Percentiles rank a stretch among this genome's conserved stretches.
phyloP scores from a whole-genome alignment of 1,140 invertebrate species.

The Drosophila ambigua region DNA sequence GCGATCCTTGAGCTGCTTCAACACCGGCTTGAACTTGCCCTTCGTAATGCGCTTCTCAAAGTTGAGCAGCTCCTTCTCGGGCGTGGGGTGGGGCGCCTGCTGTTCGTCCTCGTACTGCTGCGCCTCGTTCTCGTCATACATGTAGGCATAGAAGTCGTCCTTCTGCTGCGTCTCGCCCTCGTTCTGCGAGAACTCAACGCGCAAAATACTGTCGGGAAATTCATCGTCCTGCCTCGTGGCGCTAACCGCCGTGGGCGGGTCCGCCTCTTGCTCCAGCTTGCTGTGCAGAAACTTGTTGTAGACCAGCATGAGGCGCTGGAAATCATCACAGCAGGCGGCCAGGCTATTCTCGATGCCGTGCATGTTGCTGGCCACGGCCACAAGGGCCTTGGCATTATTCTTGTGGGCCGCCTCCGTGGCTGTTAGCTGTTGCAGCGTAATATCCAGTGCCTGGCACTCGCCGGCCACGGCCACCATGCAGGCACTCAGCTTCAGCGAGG shows the following conservation, averaged over 20 bases:
- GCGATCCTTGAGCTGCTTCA: constrained; percentile 77
- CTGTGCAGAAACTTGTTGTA: constrained; percentile 82
- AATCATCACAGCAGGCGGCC: constrained; percentile 78
- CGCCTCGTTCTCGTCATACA: constrained; percentile 78
- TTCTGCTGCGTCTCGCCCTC: constrained; percentile 57
- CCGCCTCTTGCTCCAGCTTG: constrained; percentile 55
- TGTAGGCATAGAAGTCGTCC: constrained; percentile 82
- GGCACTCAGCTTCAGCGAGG: constrained; percentile 77
- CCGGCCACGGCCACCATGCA: constrained; percentile 81
- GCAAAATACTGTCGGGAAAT: constrained; percentile 73
- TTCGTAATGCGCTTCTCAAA: constrained; percentile 80
- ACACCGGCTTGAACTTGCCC: constrained; percentile 74
- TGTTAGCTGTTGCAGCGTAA: constrained; percentile 70
- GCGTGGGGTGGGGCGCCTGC: constrained; percentile 58
- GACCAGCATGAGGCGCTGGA: constrained; percentile 79
- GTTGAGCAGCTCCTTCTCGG: constrained; percentile 74
- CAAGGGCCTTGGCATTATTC: constrained; percentile 69
- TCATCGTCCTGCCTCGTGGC: constrained; percentile 35
- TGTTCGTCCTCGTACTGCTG: constrained; percentile 57
- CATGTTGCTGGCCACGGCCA: constrained; percentile 79
- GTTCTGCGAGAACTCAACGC: constrained; percentile 73
- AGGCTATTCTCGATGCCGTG: constrained; percentile 74
- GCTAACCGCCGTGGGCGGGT: not conserved
- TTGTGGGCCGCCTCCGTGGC: constrained; percentile 68
- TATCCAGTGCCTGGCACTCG: constrained; percentile 76